phyloP scores from a whole-genome alignment of 1,140 invertebrate genomes.

The Drosophila rufa region DNA sequence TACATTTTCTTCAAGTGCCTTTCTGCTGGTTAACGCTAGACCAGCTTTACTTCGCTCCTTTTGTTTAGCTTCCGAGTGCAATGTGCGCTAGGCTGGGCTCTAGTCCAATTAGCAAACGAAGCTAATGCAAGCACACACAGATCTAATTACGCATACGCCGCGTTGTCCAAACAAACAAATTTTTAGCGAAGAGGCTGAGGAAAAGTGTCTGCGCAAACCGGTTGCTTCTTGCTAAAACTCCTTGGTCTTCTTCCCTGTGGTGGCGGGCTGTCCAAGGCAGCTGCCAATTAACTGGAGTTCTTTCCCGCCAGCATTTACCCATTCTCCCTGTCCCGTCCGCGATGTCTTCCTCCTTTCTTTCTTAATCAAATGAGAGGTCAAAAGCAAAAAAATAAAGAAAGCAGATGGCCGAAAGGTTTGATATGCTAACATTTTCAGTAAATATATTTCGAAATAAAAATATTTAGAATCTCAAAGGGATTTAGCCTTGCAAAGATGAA shows the following conservation, averaged over 20 bases:
- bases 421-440: background rate
- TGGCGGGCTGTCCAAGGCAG: slow-evolving; percentile 27
- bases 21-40: background rate
- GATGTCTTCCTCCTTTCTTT: slow-evolving; percentile 9
- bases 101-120: slow-evolving; percentile 67
- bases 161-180: slow-evolving; percentile 40
- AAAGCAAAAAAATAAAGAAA: background rate
- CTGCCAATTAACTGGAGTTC: slow-evolving; percentile 37
- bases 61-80: slow-evolving; percentile 30
- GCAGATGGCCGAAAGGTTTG: background rate
- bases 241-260: slow-evolving; percentile 11
- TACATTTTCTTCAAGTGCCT: slow-evolving; percentile 1
- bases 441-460: no score
- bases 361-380: slow-evolving; percentile 8
- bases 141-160: slow-evolving; percentile 77
- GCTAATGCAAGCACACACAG: slow-evolving; percentile 49
- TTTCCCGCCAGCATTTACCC: background rate
- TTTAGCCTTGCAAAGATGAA: no score
- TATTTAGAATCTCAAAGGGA: no score
- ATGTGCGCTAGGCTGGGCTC: slow-evolving; percentile 38
- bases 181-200: slow-evolving; percentile 2
- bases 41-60: slow-evolving; percentile 3
- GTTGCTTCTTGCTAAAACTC: slow-evolving; percentile 37
- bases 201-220: slow-evolving; percentile 37
- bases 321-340: slow-evolving; percentile 1